Percentiles rank a stretch among this genome's conserved stretches.
phyloP scores from a whole-genome alignment of 2,888 invertebrate genomes.

The Cheiracanthium punctorium region DNA sequence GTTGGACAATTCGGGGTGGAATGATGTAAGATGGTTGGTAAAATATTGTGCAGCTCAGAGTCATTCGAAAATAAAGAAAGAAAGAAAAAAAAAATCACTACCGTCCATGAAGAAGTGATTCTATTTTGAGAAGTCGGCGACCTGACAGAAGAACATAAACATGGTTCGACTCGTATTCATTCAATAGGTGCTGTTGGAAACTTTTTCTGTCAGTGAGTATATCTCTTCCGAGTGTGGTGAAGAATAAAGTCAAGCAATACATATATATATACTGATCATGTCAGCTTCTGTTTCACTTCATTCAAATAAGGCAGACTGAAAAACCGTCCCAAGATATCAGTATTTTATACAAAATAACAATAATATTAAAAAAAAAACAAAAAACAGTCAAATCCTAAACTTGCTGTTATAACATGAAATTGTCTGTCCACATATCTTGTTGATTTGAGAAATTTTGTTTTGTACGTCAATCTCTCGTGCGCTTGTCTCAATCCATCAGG shows the following conservation, averaged over 20 bases:
- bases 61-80: not conserved
- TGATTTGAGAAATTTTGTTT: constrained; percentile 39
- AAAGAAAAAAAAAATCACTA: constrained; percentile 26
- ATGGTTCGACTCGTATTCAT: constrained; percentile 44
- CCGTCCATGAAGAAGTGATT: constrained; percentile 66
- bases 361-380: not conserved
- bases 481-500: constrained; percentile 8
- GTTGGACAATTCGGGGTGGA: not conserved
- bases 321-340: constrained; percentile 69
- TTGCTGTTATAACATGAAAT: constrained; percentile 44
- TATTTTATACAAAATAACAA: constrained; percentile 63
- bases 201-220: constrained; percentile 13
- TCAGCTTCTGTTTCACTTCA: constrained; percentile 30
- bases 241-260: constrained; percentile 57
- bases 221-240: constrained; percentile 12
- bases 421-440: constrained; percentile 66
- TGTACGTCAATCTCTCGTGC: constrained; percentile 24
- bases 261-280: constrained; percentile 54
- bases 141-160: constrained; percentile 24
- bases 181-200: constrained; percentile 52
- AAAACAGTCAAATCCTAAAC: constrained; percentile 12
- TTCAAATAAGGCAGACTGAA: constrained; percentile 42
- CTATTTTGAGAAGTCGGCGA: constrained; percentile 62
- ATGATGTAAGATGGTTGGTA: not conserved
- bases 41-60: constrained; percentile 47